These are phyloP conservation scores for Helicolenus hilgendorfi DNA, from an alignment of 2,797 vertebrate species.

Conservation along the genomic window DNA sequence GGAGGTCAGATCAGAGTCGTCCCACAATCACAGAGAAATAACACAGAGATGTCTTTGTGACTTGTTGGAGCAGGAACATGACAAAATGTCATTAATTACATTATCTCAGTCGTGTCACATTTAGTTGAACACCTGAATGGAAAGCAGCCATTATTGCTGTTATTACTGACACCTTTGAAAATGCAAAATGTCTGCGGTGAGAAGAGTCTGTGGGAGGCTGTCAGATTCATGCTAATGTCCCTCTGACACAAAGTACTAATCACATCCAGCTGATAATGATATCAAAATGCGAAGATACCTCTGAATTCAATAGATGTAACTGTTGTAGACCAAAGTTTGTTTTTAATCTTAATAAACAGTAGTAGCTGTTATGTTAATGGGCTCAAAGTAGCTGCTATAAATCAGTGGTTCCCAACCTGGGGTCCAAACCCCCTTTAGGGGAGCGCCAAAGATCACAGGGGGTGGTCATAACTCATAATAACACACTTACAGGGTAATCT, in stretches of 20 bases:
- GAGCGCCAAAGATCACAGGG: no score
- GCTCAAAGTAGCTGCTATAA: no score
- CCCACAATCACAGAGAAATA: neutral
- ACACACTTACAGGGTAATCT: no score
- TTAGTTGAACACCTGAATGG: neutral
- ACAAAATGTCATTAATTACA: neutral
- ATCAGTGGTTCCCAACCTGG: no score
- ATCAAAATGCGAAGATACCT: neutral
- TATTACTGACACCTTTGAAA: slow-evolving; percentile 21
- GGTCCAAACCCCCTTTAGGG: no score
- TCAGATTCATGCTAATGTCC: slow-evolving; percentile 32
- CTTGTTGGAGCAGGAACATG: neutral
- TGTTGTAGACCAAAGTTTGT: neutral
- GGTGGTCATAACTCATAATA: no score
- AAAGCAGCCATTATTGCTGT: slow-evolving; percentile 18
- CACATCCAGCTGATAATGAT: neutral
- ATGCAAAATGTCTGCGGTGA: slow-evolving; percentile 44
- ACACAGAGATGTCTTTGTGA: neutral
- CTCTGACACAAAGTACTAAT: neutral
- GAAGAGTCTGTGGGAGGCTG: slow-evolving; percentile 59
- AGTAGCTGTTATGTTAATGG: no score
- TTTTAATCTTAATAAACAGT: neutral
- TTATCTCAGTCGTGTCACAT: neutral
- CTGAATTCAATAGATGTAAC: neutral
- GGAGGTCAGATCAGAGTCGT: slow-evolving; percentile 45